Evolutionary conservation across 2,113 vertebrate genomes (phyloP), one percentile per base, ranked within the genome.

Genomic region (Dolichallabes microphthalmus): DNA sequence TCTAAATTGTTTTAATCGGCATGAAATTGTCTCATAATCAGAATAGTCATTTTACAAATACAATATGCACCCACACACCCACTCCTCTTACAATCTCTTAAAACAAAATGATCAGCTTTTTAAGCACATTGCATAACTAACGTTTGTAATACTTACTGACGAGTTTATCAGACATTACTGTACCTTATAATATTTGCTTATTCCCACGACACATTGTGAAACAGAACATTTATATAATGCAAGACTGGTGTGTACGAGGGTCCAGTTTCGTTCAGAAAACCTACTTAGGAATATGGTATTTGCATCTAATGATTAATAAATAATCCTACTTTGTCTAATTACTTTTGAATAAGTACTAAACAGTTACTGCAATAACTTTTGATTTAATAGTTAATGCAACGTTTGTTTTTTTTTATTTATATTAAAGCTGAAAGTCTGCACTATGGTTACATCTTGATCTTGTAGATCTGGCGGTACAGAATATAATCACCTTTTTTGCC

Each of bases 401-500:
- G 39, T 45, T 45, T 45, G 4, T 4, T 2, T 39, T 45, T 45
- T 45, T 45, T 45, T 0, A 8, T 45, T 45, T 45, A 45, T 45
- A 45, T 45, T 45, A 45, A 45, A 45, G 45, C 45, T 8, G 45
- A 45, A 45, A 45, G 45, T 45, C 7, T 45, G 45, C 45, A 45
- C 45, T 39, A 6, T 39, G 39, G 39, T 39, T 6, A 39, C 39
- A 39, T 39, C 39, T 39, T 39, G 39, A 39, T n/a, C n/a, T 45
- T 45, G 45, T 45, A 45, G 45, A 45, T 45, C 45, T 45, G 45
- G 8, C 6, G 7, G 45, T 45, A 45, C 45, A 45, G 45, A 45
- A 45, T 45, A 45, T 45, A 45, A 13, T 61, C 92, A 99, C 98
- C 97, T 97, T 98, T 99, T 89, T 96, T 97, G 55, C 97, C 97